These are phyloP conservation scores for Lepidocyrtoides sp. DNA, from an alignment of 2,888 invertebrate species.

Conservation along the genomic window DNA sequence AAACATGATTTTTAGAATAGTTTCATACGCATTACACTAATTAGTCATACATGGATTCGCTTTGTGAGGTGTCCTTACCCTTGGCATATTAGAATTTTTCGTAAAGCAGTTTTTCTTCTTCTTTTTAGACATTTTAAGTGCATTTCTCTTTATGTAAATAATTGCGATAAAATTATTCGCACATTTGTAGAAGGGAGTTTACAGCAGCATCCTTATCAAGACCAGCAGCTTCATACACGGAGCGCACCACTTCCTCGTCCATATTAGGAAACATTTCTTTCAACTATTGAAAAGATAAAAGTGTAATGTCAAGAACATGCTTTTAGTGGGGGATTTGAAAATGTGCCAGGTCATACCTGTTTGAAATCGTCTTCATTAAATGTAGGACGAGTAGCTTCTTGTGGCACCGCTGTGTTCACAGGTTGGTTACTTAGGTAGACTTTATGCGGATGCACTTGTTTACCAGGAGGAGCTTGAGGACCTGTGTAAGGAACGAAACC, in stretches of 20 bases:
- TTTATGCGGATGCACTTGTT: constrained; percentile 67
- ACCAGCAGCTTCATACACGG: constrained; percentile 95
- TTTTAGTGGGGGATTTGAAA: too few species aligned
- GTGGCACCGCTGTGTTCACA: constrained; percentile 80
- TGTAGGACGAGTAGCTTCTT: constrained; percentile 74
- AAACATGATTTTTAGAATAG: background rate
- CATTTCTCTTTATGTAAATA: background rate
- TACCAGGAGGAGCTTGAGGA: constrained; percentile 58
- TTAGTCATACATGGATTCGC: background rate
- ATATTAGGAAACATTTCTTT: constrained; percentile 99
- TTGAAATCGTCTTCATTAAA: constrained; percentile 89
- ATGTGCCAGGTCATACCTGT: constrained; percentile 88
- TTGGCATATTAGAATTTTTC: background rate
- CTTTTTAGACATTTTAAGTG: background rate
- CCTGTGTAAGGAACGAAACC: constrained; percentile 76
- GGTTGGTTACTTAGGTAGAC: constrained; percentile 79
- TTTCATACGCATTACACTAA: background rate
- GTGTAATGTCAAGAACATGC: too few species aligned
- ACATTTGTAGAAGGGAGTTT: constrained; percentile 95
- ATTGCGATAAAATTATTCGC: constrained; percentile 14
- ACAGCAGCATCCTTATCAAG: constrained; percentile 97
- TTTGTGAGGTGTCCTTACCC: background rate
- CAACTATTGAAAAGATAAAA: constrained; percentile 88
- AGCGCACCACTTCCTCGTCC: constrained; percentile 96
- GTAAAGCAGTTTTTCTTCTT: background rate